Evolutionary conservation across 2,797 vertebrate genomes (phyloP).

Genomic region (Acanthornis magna): DNA sequence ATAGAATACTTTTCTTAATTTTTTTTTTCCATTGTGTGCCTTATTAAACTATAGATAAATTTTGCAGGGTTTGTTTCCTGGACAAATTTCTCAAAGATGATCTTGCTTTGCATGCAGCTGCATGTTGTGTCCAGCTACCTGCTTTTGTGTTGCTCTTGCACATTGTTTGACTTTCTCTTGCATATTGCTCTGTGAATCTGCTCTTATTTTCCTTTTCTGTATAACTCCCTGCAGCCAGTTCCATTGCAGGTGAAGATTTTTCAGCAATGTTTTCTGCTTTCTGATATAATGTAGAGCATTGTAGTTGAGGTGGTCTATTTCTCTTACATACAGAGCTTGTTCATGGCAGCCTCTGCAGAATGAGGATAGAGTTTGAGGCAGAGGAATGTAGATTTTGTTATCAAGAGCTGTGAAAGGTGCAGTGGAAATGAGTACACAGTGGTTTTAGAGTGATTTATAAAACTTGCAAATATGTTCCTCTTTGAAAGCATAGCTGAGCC

Average conservation of each 20-base stretch:
- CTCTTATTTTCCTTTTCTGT: neutral
- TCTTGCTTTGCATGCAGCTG: neutral
- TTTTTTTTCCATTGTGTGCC: neutral
- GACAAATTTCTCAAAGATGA: neutral
- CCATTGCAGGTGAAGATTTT: neutral
- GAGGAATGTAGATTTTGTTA: neutral
- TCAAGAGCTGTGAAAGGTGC: neutral
- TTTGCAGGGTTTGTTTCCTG: neutral
- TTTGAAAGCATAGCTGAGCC: neutral
- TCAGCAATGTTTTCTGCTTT: neutral
- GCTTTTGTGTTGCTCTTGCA: neutral
- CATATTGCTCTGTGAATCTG: neutral
- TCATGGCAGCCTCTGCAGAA: neutral
- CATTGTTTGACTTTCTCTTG: neutral
- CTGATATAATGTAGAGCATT: fast-evolving
- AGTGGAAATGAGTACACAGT: neutral
- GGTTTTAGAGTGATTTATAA: neutral
- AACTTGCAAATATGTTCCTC: neutral
- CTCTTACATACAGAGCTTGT: neutral
- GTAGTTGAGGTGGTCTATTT: neutral
- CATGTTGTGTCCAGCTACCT: neutral
- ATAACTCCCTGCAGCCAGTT: neutral
- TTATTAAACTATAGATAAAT: neutral
- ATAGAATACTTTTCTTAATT: neutral
- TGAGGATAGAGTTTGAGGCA: neutral